Evolutionary conservation across 2,797 vertebrate species (phyloP).

Genomic region (Danio tinwini): DNA sequence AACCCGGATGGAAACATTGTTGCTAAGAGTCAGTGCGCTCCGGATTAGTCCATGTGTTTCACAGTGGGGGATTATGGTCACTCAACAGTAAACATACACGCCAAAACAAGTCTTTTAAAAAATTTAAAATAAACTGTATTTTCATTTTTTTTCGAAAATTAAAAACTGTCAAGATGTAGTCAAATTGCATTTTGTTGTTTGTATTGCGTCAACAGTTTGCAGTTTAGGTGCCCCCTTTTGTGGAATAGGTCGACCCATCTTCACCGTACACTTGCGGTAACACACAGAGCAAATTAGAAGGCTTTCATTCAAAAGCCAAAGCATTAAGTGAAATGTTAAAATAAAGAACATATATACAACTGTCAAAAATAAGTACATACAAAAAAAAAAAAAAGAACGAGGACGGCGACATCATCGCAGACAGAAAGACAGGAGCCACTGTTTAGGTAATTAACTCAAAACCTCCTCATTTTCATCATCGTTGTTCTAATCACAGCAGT

Average conservation of each 20-base stretch:
- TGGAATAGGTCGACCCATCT: conserved; percentile 57
- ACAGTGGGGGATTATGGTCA: not conserved
- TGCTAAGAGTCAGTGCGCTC: conserved; percentile 42
- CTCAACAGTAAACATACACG: not conserved
- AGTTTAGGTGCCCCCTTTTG: conserved; percentile 17
- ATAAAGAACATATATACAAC: not conserved
- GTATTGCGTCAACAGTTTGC: not conserved
- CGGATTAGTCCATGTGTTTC: conserved; percentile 30
- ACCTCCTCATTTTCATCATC: conserved; percentile 14
- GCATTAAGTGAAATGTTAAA: not conserved
- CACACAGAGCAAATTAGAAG: conserved; percentile 43
- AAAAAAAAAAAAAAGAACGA: conserved; percentile 13
- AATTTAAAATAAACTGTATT: not conserved
- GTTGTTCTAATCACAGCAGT: conserved; percentile 12
- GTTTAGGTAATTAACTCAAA: conserved; percentile 49
- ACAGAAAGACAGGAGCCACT: conserved; percentile 44
- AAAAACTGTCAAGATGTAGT: not conserved
- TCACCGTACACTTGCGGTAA: conserved; percentile 50
- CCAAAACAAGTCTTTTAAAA: not conserved
- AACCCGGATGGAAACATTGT: conserved; percentile 44
- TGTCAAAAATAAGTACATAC: not conserved
- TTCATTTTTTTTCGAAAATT: not conserved
- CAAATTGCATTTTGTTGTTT: not conserved
- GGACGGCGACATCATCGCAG: conserved; percentile 22
- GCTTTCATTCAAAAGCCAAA: conserved; percentile 11